phyloP scores from a whole-genome alignment of 2,797 vertebrate genomes.

The Xenops minutus region DNA sequence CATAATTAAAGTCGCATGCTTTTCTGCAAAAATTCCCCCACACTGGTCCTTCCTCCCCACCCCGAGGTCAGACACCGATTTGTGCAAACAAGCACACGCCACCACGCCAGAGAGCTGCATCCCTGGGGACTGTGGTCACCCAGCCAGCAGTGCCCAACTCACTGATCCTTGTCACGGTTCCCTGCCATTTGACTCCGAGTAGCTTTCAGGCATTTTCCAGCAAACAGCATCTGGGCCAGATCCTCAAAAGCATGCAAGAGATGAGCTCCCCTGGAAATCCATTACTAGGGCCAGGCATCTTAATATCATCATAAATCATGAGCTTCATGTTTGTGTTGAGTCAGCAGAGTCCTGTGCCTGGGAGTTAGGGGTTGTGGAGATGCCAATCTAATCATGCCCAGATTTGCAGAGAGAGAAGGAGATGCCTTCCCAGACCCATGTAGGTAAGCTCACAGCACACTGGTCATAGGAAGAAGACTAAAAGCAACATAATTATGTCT shows the following conservation, averaged over 20 bases:
- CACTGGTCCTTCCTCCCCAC: not conserved
- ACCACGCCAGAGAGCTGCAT: not conserved
- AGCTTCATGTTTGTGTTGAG: not conserved
- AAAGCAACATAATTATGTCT: not conserved
- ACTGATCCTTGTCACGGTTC: not conserved
- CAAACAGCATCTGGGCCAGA: slow-evolving; percentile 3
- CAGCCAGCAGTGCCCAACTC: not conserved
- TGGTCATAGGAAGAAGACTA: not conserved
- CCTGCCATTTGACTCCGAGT: not conserved
- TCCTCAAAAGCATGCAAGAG: not conserved
- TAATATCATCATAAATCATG: not conserved
- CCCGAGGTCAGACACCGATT: fast-evolving
- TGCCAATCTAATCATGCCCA: not conserved
- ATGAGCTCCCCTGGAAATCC: not conserved
- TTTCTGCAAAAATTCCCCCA: slow-evolving; percentile 9
- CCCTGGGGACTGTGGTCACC: not conserved
- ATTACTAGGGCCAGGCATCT: not conserved
- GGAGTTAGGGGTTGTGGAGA: not conserved
- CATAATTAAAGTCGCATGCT: slow-evolving; percentile 36
- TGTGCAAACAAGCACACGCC: not conserved
- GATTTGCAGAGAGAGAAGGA: not conserved
- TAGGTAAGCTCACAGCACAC: not conserved
- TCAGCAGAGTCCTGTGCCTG: not conserved
- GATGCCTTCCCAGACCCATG: fast-evolving
- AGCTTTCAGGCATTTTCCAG: slow-evolving; percentile 54